Percentiles rank a stretch among this genome's conserved stretches.
These are phyloP conservation scores for Brenthis ino DNA, from an alignment of 2,888 invertebrate genomes.

Conservation along the genomic window DNA sequence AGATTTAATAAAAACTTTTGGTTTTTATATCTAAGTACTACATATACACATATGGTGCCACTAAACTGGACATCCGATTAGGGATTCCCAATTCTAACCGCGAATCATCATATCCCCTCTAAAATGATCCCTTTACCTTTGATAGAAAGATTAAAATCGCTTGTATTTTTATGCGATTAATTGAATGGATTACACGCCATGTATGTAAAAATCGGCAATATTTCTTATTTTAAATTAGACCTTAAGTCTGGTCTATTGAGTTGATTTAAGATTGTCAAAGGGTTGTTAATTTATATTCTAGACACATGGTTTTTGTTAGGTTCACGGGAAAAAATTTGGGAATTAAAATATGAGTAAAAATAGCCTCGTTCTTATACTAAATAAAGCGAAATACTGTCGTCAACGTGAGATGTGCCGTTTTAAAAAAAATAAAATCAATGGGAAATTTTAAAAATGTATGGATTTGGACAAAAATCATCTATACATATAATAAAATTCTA, in stretches of 20 bases:
- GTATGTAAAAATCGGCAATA: conserved; percentile 22
- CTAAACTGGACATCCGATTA: conserved; percentile 38
- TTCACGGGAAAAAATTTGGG: conserved; percentile 14
- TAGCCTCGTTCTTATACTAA: background rate
- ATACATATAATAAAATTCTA: no score
- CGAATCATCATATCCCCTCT: background rate
- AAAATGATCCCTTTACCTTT: conserved; percentile 19
- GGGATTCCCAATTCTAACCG: conserved; percentile 34
- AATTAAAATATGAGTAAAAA: conserved; percentile 14
- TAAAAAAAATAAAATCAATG: no score
- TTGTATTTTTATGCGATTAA: conserved; percentile 23
- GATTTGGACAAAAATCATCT: no score
- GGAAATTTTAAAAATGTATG: no score
- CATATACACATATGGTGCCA: conserved; percentile 26
- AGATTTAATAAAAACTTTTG: conserved; percentile 3
- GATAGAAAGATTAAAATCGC: conserved; percentile 5
- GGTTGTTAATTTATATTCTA: conserved; percentile 14
- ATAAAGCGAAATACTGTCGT: background rate
- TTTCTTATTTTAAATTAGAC: conserved; percentile 14
- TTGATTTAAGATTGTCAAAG: background rate
- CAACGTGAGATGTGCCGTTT: background rate
- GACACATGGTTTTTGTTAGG: conserved; percentile 13
- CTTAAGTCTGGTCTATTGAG: background rate
- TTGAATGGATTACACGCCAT: conserved; percentile 38
- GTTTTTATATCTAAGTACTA: conserved; percentile 5